Percentiles rank a stretch among this genome's conserved stretches.
Evolutionary conservation across 2,797 vertebrate genomes (phyloP).

Genomic region (Avahi laniger): DNA sequence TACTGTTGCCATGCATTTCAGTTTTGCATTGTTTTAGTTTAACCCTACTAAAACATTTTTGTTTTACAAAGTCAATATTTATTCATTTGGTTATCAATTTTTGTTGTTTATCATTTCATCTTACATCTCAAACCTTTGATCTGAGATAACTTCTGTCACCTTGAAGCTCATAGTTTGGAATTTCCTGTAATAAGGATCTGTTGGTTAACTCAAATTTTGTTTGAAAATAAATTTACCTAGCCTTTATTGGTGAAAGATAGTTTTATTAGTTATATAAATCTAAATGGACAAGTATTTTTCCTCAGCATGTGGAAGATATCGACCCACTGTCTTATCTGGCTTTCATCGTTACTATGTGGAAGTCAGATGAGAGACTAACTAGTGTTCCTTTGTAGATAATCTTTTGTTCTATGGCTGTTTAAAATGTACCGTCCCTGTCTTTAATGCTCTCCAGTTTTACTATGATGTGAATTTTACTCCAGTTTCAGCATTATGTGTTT

Average conservation of each 20-base stretch:
- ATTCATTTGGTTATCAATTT: neutral
- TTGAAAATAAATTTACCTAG: neutral
- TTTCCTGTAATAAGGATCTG: neutral
- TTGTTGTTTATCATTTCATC: neutral
- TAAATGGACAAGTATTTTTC: neutral
- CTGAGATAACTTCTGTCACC: neutral
- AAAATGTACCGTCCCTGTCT: neutral
- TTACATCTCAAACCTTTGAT: neutral
- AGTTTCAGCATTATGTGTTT: neutral
- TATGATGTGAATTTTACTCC: neutral
- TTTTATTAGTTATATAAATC: neutral
- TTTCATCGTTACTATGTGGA: neutral
- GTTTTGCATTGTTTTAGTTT: neutral
- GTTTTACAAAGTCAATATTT: neutral
- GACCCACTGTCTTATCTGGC: neutral
- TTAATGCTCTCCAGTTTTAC: neutral
- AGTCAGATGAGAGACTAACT: neutral
- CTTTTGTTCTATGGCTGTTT: neutral
- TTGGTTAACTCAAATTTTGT: neutral
- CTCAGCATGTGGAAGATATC: neutral
- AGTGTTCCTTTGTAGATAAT: neutral
- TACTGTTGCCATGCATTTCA: neutral
- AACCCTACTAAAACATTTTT: neutral
- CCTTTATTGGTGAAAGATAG: neutral
- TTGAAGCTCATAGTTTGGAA: neutral